phyloP scores from a whole-genome alignment of 2,888 invertebrate species.

The Lochmaea crataegi region DNA sequence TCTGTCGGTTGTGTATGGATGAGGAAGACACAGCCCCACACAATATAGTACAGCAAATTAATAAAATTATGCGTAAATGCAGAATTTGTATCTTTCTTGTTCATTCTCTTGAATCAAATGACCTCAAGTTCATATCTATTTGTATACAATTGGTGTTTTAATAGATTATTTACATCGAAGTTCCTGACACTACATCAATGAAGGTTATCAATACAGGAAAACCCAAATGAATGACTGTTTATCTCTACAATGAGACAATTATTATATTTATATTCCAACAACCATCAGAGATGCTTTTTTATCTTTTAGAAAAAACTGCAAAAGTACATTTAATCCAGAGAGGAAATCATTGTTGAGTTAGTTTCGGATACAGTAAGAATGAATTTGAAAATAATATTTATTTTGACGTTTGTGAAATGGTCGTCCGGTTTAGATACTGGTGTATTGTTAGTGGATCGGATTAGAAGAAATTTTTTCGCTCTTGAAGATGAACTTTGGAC shows the following conservation, averaged over 20 bases:
- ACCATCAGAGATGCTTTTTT: background rate
- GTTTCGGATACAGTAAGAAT: background rate
- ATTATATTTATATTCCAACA: background rate
- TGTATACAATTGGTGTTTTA: background rate
- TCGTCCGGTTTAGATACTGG: constrained; percentile 13
- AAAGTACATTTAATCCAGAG: background rate
- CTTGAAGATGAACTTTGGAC: constrained; percentile 68
- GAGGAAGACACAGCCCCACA: too few relatives aligned
- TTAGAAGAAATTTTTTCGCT: constrained; percentile 70
- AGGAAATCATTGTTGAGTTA: background rate
- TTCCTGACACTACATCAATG: background rate
- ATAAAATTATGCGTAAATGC: background rate
- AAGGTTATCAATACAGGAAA: constrained; percentile 7
- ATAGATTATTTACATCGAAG: background rate
- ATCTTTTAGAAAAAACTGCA: background rate
- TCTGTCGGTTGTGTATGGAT: too few relatives aligned
- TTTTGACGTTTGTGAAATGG: constrained; percentile 15
- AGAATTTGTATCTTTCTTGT: background rate
- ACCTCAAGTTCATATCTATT: background rate
- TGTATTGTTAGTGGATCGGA: constrained; percentile 67
- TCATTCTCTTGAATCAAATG: background rate
- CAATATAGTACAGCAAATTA: too few relatives aligned
- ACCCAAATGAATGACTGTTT: background rate
- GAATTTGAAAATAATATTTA: constrained; percentile 1
- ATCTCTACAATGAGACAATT: background rate